Conservation (phyloP, 2,888 invertebrate genomes). For the Tachina grossa region DNA sequence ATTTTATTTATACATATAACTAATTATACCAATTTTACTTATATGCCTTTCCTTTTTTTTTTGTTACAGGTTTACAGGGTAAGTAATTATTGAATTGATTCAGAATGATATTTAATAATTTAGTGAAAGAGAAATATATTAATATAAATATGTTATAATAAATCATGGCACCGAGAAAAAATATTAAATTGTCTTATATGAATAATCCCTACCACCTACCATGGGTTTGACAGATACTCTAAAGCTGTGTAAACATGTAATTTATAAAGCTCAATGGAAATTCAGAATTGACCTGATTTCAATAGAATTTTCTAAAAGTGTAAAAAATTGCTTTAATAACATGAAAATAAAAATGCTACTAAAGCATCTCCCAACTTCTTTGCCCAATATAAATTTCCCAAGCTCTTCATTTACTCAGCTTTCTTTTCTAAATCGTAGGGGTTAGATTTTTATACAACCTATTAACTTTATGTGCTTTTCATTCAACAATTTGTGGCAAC, state of each 20-base stretch:
- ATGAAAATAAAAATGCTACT: constrained; percentile 6
- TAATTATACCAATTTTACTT: neutral
- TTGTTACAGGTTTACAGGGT: constrained; percentile 22
- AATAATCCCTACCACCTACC: too few species aligned
- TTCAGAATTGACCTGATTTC: neutral
- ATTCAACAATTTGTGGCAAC: constrained; percentile 73
- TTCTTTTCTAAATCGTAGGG: neutral
- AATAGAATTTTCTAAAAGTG: constrained; percentile 29
- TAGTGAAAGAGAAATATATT: too few species aligned
- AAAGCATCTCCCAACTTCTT: constrained; percentile 19
- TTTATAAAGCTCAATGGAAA: constrained; percentile 35
- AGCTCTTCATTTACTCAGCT: neutral
- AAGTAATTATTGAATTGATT: neutral
- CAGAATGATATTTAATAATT: too few species aligned
- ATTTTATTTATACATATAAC: neutral
- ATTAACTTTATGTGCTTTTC: constrained; percentile 5
- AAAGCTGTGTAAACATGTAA: neutral
- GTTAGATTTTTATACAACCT: constrained; percentile 2
- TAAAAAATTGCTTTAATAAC: constrained; percentile 21
- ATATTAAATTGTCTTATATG: too few species aligned
- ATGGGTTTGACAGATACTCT: too few species aligned
- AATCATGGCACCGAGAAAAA: too few species aligned
- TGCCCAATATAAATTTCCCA: neutral
- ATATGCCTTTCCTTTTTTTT: neutral
- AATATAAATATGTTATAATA: too few species aligned